Evolutionary conservation across 2,113 vertebrate genomes (phyloP), one percentile per base, ranked within the genome.

Genomic region (Ciconia maguari): DNA sequence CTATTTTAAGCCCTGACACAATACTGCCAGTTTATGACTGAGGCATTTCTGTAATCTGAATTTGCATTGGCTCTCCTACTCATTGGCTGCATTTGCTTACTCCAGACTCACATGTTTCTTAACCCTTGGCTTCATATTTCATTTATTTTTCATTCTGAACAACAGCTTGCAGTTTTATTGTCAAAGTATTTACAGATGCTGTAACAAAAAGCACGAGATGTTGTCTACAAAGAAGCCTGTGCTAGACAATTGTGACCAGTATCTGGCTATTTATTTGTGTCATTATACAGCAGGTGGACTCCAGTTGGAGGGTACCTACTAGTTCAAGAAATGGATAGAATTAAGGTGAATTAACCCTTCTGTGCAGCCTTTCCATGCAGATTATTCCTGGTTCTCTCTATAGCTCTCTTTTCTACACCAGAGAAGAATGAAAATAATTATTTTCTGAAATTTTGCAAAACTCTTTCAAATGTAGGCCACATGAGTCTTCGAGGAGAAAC

Each of bases 311-410:
- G 75, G 15, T 27, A n/a, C 21, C 1, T 26, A 51, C 16, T 44
- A 9, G 13, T 46, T 84, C 22, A 84, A 79, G 36, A 82, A 91
- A 75, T 34, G 0, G 16, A n/a, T 32, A 64, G 36, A 86, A 70
- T 46, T 88, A 74, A 71, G 7, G 19, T 52, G 18, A 84, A 41
- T 81, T 89, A 79, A 48, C 26, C 8, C 22, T 68, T 82, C 5
- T 55, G 4, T 34, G 7, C 5, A 82, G 10, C 36, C 1, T 1
- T 2, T 75, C 13, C 22, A 62, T 25, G 10, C 2, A 68, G 17
- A n/a, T 82, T 82, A 30, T 17, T 79, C 48, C 18, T 69, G 7
- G 2, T 77, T 93, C 21, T 89, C 16, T 84, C 17, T 60, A 10
- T 8, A 52, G 13, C 5, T 83, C 25, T 29, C 4, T 68, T 79